Conservation (phyloP, 2,113 vertebrate species). For the Kryptolebias marmoratus region DNA sequence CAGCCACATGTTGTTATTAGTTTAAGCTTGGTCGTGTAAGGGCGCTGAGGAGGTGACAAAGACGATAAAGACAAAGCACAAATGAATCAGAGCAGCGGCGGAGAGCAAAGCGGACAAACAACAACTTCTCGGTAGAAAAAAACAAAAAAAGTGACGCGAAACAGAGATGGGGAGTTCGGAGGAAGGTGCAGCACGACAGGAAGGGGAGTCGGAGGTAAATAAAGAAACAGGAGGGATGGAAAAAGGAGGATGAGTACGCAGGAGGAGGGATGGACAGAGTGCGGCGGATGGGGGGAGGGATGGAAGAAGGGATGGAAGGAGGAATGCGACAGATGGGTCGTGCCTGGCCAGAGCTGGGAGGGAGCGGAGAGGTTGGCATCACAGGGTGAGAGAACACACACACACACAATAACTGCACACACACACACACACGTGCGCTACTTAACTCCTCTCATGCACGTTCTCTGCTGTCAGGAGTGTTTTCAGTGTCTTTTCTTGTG, state of each 20-base stretch:
- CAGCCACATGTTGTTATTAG: constrained; percentile 59
- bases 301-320: constrained; percentile 75
- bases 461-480: constrained; percentile 62
- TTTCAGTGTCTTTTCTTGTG: constrained; percentile 56
- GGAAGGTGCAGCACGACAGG: constrained; percentile 10
- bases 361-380: constrained; percentile 82
- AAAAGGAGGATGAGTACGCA: constrained; percentile 67
- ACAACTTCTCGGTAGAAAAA: constrained; percentile 18
- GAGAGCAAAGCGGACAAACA: not conserved
- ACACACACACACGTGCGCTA: constrained; percentile 30
- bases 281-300: constrained; percentile 51
- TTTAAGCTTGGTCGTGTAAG: constrained; percentile 20
- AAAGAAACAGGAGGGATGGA: constrained; percentile 69
- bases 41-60: constrained; percentile 21
- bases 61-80: constrained; percentile 26
- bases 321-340: constrained; percentile 83
- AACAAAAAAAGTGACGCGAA: not conserved
- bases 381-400: constrained; percentile 75
- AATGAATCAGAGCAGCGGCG: constrained; percentile 4
- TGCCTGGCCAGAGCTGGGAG: constrained; percentile 79
- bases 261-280: constrained; percentile 72
- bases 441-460: constrained; percentile 52
- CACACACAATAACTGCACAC: constrained; percentile 45
- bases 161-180: constrained; percentile 14
- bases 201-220: constrained; percentile 33